Evolutionary conservation across 2,113 vertebrate species (phyloP).

Genomic region (Grantiella picta): DNA sequence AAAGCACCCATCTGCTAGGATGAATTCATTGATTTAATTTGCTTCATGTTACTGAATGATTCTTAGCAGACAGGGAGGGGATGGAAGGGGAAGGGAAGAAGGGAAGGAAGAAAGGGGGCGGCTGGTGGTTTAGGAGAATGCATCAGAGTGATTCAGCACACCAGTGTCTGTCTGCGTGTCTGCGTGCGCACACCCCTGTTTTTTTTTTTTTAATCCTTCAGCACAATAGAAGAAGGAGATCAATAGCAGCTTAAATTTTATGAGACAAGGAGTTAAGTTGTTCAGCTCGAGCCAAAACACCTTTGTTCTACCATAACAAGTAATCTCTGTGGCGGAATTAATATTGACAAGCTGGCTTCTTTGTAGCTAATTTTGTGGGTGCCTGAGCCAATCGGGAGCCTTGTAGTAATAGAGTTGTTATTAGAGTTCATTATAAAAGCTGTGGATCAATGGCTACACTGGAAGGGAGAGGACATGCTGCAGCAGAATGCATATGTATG

Average conservation of each 20-base stretch:
- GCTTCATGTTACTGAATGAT: slow-evolving; percentile 88
- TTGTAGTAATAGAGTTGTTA: slow-evolving; percentile 89
- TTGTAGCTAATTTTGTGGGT: slow-evolving; percentile 88
- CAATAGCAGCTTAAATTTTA: slow-evolving; percentile 89
- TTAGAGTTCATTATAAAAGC: slow-evolving; percentile 89
- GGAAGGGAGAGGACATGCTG: slow-evolving; percentile 74
- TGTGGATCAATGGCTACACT: slow-evolving; percentile 85
- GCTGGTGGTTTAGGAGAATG: slow-evolving; percentile 56
- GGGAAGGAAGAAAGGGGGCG: background rate
- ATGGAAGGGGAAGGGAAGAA: slow-evolving; percentile 16
- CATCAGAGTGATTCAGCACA: slow-evolving; percentile 68
- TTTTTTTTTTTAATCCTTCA: slow-evolving; percentile 68
- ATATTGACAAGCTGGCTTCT: slow-evolving; percentile 89
- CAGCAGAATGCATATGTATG: slow-evolving; percentile 69
- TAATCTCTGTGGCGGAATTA: slow-evolving; percentile 84
- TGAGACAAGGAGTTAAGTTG: slow-evolving; percentile 86
- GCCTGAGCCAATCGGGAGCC: slow-evolving; percentile 81
- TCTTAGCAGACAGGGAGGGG: slow-evolving; percentile 72
- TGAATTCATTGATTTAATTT: slow-evolving; percentile 99
- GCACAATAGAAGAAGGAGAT: slow-evolving; percentile 78
- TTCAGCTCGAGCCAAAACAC: slow-evolving; percentile 79
- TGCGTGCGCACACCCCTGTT: background rate
- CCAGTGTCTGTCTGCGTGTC: background rate
- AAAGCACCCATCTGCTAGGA: slow-evolving; percentile 99
- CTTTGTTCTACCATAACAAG: slow-evolving; percentile 89